Evolutionary conservation across 2,888 invertebrate genomes (phyloP), one percentile per base, ranked within the genome.

Genomic region (Drosophila prostipennis): DNA sequence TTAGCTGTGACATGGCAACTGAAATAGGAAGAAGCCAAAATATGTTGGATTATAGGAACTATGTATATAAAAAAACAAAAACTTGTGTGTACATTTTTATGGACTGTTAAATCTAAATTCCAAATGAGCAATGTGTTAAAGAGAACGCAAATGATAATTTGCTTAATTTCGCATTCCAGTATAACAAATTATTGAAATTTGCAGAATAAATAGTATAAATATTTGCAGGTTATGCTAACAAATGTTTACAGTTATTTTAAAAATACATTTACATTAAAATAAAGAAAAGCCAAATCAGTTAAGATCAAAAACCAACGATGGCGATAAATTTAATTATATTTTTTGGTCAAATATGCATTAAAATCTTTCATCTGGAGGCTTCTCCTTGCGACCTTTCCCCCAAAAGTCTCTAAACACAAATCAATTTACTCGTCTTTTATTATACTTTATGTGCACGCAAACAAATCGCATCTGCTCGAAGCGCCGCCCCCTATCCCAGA

Each of bases 1-100:
- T 80, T 79, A 77, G 84, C 77, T 77, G 81, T 86, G 84, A 82
- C 87, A 82, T 46, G 79, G 55, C 54, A 76, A 76, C 74, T 64
- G 48, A 74, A 71, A 65, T n/a, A 0, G 1, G 11, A 11, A 13
- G n/a, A 14, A 11, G 8, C n/a, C n/a, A 7, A 37, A 36, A 19
- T 16, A 51, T 57, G 13, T 55, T 19, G 26, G 4, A 7, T 6
- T n/a, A 1, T n/a, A 6, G 3, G 1, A 11, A 10, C 13, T 11
- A 26, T 19, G 19, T 48, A 32, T 26, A 48, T 13, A 16, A 7
- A 7, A 19, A 2, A 4, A 16, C 7, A 13, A 11, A 8, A 16
- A 46, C 2, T 5, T 10, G 29, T 48, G 16, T 48, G 3, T 34
- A 19, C 0, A 13, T 7, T 48, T 48, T 34, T 19, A 48, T 34